Conservation (phyloP, 1,140 invertebrate genomes). For the Trialeurodes vaporariorum region DNA sequence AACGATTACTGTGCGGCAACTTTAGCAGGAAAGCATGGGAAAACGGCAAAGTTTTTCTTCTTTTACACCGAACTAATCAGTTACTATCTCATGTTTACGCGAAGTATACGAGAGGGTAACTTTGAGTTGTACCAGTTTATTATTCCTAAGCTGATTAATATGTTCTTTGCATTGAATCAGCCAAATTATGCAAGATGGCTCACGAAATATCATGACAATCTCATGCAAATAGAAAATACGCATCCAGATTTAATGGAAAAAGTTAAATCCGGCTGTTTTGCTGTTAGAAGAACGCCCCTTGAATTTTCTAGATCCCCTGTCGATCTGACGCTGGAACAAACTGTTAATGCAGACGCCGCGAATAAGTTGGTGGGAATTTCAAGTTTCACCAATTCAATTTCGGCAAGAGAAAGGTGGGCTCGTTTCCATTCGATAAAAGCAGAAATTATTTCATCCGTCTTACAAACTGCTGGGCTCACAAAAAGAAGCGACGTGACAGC, state of each 20-base stretch:
- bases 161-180: slow-evolving; percentile 30
- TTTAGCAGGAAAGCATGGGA: slow-evolving; percentile 25
- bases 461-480: neutral
- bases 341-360: slow-evolving; percentile 10
- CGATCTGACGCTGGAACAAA: slow-evolving; percentile 13
- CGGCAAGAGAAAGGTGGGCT: slow-evolving; percentile 13
- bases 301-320: slow-evolving; percentile 3
- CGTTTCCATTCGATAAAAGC: slow-evolving; percentile 12
- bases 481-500: neutral
- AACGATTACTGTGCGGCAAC: slow-evolving; percentile 22
- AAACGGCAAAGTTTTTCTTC: slow-evolving; percentile 30
- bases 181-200: slow-evolving; percentile 29
- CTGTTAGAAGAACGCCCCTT: slow-evolving; percentile 2
- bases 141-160: slow-evolving; percentile 24
- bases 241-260: slow-evolving; percentile 3
- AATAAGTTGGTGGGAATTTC: slow-evolving; percentile 5
- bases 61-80: slow-evolving; percentile 25
- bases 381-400: slow-evolving; percentile 14
- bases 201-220: slow-evolving; percentile 14
- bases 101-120: slow-evolving; percentile 25
- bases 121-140: slow-evolving; percentile 26
- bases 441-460: slow-evolving; percentile 8
- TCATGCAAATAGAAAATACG: slow-evolving; percentile 16
- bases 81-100: slow-evolving; percentile 22
- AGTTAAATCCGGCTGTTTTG: slow-evolving; percentile 7